Percentiles rank a stretch among this genome's conserved stretches.
phyloP scores from a whole-genome alignment of 2,888 invertebrate species.

The Nasonia oneida region DNA sequence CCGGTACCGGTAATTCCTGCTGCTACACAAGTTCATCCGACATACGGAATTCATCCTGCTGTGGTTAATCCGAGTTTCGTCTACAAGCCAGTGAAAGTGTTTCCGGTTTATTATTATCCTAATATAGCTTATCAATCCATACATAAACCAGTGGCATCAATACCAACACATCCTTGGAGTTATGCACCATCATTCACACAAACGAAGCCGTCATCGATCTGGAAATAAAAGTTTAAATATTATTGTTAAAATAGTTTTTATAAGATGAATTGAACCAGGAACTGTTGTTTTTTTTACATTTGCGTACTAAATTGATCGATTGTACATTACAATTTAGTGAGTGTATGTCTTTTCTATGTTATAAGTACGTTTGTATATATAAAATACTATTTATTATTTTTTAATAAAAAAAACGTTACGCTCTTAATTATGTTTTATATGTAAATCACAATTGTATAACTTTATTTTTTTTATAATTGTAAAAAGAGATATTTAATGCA shows the following conservation, averaged over 20 bases:
- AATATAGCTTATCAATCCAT: constrained; percentile 67
- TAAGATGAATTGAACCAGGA: neutral
- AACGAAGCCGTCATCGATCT: constrained; percentile 68
- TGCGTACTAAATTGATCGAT: neutral
- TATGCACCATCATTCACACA: constrained; percentile 73
- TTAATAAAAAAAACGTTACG: constrained; percentile 27
- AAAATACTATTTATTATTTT: constrained; percentile 53
- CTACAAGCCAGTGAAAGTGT: constrained; percentile 73
- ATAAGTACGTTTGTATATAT: constrained; percentile 24
- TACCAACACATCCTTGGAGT: constrained; percentile 72
- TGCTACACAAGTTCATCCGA: constrained; percentile 67
- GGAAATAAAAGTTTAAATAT: constrained; percentile 67
- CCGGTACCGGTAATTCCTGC: constrained; percentile 63
- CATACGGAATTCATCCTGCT: constrained; percentile 70
- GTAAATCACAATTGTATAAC: neutral
- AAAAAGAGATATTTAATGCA: too few relatives aligned
- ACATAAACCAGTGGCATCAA: constrained; percentile 66
- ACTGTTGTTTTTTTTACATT: constrained; percentile 12
- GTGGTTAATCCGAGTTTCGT: constrained; percentile 68
- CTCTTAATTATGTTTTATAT: neutral
- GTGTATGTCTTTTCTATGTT: neutral
- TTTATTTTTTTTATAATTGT: too few relatives aligned
- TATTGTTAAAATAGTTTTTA: constrained; percentile 19
- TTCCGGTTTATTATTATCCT: constrained; percentile 74
- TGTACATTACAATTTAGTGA: neutral